These are phyloP conservation scores for Tromatobia lineatoria DNA, from an alignment of 2,888 invertebrate species.

Conservation along the genomic window DNA sequence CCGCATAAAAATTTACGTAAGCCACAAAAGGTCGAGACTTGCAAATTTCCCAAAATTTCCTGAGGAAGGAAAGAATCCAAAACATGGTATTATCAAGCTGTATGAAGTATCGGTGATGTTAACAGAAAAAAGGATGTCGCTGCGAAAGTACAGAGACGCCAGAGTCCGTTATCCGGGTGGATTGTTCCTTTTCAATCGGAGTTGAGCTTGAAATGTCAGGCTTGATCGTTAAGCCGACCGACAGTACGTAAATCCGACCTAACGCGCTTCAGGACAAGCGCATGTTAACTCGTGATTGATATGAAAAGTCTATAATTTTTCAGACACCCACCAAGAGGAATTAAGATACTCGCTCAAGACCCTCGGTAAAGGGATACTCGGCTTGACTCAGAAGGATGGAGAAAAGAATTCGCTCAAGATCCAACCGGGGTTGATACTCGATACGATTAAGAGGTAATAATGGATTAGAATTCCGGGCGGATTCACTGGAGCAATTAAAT, in stretches of 20 bases:
- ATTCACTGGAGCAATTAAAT: not conserved
- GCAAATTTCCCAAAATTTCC: too few species aligned
- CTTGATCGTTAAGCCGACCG: constrained; percentile 89
- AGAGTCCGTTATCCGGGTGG: constrained; percentile 85
- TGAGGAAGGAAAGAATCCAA: not conserved
- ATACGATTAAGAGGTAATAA: constrained; percentile 87
- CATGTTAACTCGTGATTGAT: constrained; percentile 48
- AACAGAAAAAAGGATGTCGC: constrained; percentile 79
- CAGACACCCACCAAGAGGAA: constrained; percentile 88
- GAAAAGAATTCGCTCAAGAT: constrained; percentile 87
- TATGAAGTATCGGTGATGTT: constrained; percentile 27
- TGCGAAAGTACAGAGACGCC: constrained; percentile 84
- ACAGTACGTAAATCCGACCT: constrained; percentile 86
- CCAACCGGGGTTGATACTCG: constrained; percentile 89
- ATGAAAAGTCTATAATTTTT: constrained; percentile 70
- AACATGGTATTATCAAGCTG: not conserved
- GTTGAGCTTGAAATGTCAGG: constrained; percentile 90
- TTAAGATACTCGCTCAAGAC: constrained; percentile 90
- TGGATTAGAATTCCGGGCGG: not conserved
- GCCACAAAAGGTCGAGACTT: too few species aligned
- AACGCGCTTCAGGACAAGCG: constrained; percentile 14
- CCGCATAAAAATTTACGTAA: too few species aligned
- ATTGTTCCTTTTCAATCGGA: constrained; percentile 88
- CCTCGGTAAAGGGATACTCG: constrained; percentile 89
- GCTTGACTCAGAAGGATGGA: constrained; percentile 87